Evolutionary conservation across 2,797 vertebrate genomes (phyloP).

Genomic region (Danio choprae): DNA sequence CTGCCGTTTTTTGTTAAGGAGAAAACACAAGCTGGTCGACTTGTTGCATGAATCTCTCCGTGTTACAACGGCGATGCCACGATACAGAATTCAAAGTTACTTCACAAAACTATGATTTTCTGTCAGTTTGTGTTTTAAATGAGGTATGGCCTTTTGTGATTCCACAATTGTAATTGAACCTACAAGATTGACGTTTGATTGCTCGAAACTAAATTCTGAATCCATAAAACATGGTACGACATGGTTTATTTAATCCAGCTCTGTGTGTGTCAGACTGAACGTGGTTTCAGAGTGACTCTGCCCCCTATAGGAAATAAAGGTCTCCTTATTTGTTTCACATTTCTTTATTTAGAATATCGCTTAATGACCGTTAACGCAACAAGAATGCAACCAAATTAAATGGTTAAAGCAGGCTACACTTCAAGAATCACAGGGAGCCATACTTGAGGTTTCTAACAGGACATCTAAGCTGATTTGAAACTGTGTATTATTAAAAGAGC

Average conservation of each 20-base stretch:
- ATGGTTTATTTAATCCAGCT: background rate
- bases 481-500: background rate
- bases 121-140: background rate
- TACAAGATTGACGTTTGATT: background rate
- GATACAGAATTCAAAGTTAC: background rate
- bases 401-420: background rate
- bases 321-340: background rate
- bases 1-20: conserved; percentile 50
- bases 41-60: background rate
- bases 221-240: background rate
- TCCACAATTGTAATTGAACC: background rate
- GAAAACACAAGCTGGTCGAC: conserved; percentile 22
- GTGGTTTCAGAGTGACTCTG: conserved; percentile 63
- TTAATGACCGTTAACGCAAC: too few relatives aligned
- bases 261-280: background rate
- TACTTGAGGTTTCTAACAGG: background rate
- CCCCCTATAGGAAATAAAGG: conserved; percentile 70
- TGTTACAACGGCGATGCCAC: background rate
- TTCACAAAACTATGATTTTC: background rate
- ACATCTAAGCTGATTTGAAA: background rate
- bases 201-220: background rate
- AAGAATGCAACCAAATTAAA: background rate
- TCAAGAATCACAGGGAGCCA: background rate
- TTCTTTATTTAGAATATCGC: background rate
- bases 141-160: background rate